phyloP scores from a whole-genome alignment of 2,888 invertebrate genomes.

The Thecocarcelia acutangulata region DNA sequence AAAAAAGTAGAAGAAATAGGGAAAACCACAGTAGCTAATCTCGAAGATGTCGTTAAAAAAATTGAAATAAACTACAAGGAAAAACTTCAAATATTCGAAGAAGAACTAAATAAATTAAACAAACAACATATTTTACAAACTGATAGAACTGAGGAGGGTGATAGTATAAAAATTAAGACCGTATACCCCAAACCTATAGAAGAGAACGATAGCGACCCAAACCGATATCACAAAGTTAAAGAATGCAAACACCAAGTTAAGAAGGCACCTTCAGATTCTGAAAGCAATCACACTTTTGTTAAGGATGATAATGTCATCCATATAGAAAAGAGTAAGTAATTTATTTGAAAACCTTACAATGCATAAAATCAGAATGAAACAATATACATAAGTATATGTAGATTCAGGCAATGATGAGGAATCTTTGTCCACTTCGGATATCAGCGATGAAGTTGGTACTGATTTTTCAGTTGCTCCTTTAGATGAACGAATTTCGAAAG shows the following conservation, averaged over 20 bases:
- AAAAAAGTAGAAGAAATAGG: conserved; percentile 77
- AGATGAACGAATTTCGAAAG: conserved; percentile 13
- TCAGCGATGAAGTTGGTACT: conserved; percentile 20
- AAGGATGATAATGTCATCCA: conserved; percentile 40
- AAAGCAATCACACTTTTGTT: conserved; percentile 70
- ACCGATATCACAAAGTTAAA: not conserved
- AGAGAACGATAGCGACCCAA: not conserved
- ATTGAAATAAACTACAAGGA: conserved; percentile 75
- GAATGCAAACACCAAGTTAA: no score
- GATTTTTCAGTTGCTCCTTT: conserved; percentile 27
- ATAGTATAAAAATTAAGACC: not conserved
- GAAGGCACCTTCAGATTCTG: conserved; percentile 49
- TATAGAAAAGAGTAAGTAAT: conserved; percentile 26
- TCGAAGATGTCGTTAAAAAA: conserved; percentile 75
- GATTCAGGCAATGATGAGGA: not conserved
- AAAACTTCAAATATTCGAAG: conserved; percentile 74
- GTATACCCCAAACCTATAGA: not conserved
- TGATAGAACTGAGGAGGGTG: not conserved
- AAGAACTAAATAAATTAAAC: conserved; percentile 71
- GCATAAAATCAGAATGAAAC: not conserved
- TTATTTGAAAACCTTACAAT: not conserved
- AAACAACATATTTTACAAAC: conserved; percentile 6
- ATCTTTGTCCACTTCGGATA: not conserved
- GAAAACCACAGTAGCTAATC: conserved; percentile 73
- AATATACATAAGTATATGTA: no score